Evolutionary conservation across 2,888 invertebrate genomes (phyloP), one percentile per base, ranked within the genome.

Genomic region (Liodrosophila aerea): DNA sequence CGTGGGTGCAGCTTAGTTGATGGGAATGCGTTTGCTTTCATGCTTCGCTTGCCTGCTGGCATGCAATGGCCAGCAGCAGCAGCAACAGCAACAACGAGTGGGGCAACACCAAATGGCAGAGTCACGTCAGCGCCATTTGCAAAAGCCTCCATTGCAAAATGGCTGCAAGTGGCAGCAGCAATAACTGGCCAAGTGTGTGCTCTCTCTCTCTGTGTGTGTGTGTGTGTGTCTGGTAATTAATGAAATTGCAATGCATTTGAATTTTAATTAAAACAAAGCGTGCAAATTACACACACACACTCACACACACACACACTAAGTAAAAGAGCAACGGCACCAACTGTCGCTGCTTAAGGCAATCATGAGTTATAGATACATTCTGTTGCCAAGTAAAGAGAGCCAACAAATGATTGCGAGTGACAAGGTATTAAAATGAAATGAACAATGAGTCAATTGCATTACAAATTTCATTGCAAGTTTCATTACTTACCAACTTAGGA

Each of bases 181-280:
- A 44, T 54, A 62, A 44, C 41, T 56, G 54, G 44, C 58, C 57
- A 63, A 56, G 22, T 50, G 44, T 51, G 47, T 63, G 34, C n/a
- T n/a, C n/a, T n/a, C n/a, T n/a, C n/a, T n/a, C n/a, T 39, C 34
- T 30, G 44, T 39, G 43, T 53, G 47, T 47, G 39, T 49, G 47
- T 68, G 57, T 51, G 59, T 59, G 46, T 63, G 58, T 61, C 70
- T 75, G 73, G 80, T 87, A 87, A 87, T 87, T 87, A 87, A 87
- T 87, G 86, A 86, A 87, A 87, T 77, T 87, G 85, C 83, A 83
- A 75, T 85, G 80, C 80, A 87, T 87, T 87, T 85, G 86, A 85
- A 87, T 87, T 87, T 87, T 87, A 87, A 87, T 87, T 87, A 87
- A 87, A 86, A 84, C 82, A 82, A 82, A 82, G 85, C 85, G 85